A percentile compares a stretch with the other conserved stretches of the same genome.
These are phyloP conservation scores for Brachionichthys hirsutus DNA, from an alignment of 2,113 vertebrate species.

Conservation along the genomic window DNA sequence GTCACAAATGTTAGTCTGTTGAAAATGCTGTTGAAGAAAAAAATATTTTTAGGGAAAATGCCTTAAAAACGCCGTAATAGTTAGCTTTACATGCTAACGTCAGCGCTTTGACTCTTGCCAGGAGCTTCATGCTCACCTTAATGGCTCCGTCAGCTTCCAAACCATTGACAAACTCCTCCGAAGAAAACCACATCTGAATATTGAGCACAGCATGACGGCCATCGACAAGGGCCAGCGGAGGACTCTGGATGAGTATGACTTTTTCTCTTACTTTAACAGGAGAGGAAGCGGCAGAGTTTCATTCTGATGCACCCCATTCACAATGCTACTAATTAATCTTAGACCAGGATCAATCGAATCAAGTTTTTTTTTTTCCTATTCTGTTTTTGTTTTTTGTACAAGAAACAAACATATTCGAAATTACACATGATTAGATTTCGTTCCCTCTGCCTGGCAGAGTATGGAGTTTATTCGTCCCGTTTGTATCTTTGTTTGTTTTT, in stretches of 20 bases:
- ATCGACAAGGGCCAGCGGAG: conserved; percentile 88
- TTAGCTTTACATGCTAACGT: conserved; percentile 40
- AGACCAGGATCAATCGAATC: too few species aligned
- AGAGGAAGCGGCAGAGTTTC: not conserved
- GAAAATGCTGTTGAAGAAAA: not conserved
- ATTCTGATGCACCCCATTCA: too few species aligned
- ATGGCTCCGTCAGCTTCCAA: conserved; percentile 88
- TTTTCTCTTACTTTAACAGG: not conserved
- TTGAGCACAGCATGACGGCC: conserved; percentile 84
- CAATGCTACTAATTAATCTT: too few species aligned
- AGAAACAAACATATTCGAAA: too few species aligned
- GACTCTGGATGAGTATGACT: conserved; percentile 84
- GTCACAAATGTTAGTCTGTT: conserved; percentile 4
- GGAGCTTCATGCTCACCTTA: conserved; percentile 98
- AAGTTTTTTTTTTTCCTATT: too few species aligned
- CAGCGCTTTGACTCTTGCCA: conserved; percentile 52
- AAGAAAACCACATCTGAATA: conserved; percentile 85
- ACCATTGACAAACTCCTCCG: conserved; percentile 89
- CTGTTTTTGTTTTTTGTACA: too few species aligned
- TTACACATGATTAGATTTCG: too few species aligned
- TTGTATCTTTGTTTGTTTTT: too few species aligned
- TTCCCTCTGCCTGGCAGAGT: too few species aligned
- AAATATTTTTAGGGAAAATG: not conserved
- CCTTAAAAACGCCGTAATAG: not conserved
- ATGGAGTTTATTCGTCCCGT: too few species aligned